A percentile compares a stretch with the other conserved stretches of the same genome.
Evolutionary conservation across 2,888 invertebrate species (phyloP).

Genomic region (Tipula helvola): DNA sequence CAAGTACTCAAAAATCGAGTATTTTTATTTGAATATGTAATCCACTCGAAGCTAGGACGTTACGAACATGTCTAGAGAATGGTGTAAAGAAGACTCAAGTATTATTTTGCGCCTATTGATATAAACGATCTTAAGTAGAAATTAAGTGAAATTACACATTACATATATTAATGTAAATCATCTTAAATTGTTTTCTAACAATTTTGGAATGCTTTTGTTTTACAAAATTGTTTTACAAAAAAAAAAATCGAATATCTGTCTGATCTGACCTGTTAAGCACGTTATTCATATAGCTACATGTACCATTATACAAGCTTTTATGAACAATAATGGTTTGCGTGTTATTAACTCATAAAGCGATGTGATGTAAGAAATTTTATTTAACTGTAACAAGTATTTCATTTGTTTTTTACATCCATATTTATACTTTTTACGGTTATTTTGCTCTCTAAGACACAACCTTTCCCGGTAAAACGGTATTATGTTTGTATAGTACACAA

Average conservation of each 20-base stretch:
- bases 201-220: background rate
- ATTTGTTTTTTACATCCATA: background rate
- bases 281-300: background rate
- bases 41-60: background rate
- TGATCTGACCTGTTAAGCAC: background rate
- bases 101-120: background rate
- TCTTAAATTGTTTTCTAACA: background rate
- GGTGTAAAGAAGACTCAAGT: background rate
- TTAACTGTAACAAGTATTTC: constrained; percentile 4
- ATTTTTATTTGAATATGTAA: background rate
- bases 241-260: background rate
- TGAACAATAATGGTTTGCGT: background rate
- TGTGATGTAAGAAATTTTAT: background rate
- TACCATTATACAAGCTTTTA: background rate
- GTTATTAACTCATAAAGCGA: background rate
- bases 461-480: background rate
- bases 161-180: background rate
- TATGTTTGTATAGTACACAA: background rate
- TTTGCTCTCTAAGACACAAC: background rate
- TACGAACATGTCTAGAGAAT: background rate
- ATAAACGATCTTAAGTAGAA: background rate
- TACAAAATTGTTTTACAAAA: background rate
- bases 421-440: background rate
- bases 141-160: background rate
- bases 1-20: background rate